Percentiles rank a stretch among this genome's conserved stretches.
Evolutionary conservation across 2,113 vertebrate genomes (phyloP).

Genomic region (Taxidea taxus): DNA sequence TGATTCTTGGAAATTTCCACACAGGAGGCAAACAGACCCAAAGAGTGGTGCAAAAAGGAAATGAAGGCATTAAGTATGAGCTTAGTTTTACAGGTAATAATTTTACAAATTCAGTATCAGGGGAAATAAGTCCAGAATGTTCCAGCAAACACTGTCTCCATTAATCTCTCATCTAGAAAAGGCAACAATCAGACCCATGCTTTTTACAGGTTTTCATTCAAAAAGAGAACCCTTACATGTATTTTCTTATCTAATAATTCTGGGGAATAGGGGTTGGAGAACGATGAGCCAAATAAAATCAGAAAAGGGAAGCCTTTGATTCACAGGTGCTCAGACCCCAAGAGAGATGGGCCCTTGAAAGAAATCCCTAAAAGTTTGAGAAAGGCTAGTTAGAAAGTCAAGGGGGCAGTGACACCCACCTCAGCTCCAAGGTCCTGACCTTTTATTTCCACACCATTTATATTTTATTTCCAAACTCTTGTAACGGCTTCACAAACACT

Average conservation of each 20-base stretch:
- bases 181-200: neutral
- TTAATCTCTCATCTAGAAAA: neutral
- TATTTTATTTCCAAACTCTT: neutral
- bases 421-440: neutral
- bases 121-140: neutral
- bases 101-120: neutral
- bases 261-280: neutral
- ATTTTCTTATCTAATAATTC: neutral
- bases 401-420: neutral
- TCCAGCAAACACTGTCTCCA: neutral
- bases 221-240: neutral
- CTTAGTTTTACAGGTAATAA: conserved; percentile 15
- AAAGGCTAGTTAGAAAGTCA: neutral
- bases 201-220: neutral
- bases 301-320: neutral
- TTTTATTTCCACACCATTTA: neutral
- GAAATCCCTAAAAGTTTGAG: neutral
- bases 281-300: neutral
- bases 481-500: neutral
- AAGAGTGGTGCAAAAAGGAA: neutral
- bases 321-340: neutral
- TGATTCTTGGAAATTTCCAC: conserved; percentile 1
- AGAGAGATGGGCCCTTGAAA: neutral
- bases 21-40: neutral
- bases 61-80: neutral